A percentile compares a stretch with the other conserved stretches of the same genome.
Conservation (phyloP, 23 tunicate species). For the Oikopleura dioica region DNA sequence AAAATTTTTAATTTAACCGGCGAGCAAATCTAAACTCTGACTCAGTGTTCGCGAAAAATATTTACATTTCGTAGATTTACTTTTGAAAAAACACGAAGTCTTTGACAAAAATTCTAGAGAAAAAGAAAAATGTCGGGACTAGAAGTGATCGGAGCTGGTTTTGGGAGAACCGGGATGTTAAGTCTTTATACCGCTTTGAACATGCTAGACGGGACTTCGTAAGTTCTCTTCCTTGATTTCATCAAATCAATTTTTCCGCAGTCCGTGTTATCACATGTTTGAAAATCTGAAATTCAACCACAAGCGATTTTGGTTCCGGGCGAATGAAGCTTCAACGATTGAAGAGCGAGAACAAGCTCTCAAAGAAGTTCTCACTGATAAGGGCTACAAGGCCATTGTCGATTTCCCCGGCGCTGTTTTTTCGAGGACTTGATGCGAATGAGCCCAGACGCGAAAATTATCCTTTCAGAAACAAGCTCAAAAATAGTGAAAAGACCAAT, state of each 20-base stretch:
- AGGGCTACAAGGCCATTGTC: background rate
- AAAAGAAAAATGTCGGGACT: background rate
- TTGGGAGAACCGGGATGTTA: background rate
- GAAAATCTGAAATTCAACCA: background rate
- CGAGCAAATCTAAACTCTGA: no score
- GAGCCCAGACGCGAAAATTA: background rate
- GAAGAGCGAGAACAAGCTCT: no score
- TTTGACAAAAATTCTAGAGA: no score
- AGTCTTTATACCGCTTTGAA: background rate
- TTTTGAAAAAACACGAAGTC: no score
- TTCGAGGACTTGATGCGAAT: background rate
- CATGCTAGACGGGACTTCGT: no score
- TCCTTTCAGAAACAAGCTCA: no score
- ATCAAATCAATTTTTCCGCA: no score
- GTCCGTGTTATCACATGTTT: background rate
- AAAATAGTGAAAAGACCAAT: no score
- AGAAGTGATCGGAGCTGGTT: slow-evolving; percentile 10
- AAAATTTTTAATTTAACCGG: no score
- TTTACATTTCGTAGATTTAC: no score
- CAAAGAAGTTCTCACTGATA: background rate
- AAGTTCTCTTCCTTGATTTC: no score
- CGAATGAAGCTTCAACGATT: background rate
- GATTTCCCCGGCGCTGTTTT: background rate
- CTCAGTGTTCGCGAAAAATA: no score
- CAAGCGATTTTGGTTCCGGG: background rate